These are phyloP conservation scores for Alexandromys fortis DNA, from an alignment of 2,113 vertebrate species.

Conservation along the genomic window DNA sequence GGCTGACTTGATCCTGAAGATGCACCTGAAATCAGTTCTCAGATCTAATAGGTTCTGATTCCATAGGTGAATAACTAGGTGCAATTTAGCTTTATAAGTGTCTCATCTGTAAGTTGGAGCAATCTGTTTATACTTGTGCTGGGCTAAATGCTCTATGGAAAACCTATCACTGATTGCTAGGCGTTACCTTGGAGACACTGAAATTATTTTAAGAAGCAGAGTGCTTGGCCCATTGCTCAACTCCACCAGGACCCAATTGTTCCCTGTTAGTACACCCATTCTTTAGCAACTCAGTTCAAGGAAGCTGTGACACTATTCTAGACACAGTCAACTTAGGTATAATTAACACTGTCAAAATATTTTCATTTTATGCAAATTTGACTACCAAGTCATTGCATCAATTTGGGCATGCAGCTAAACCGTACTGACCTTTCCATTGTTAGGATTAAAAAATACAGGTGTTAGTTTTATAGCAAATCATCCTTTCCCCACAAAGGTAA, in stretches of 20 bases:
- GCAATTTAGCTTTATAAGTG: slow-evolving; percentile 45
- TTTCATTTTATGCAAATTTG: slow-evolving; percentile 52
- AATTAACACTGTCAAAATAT: slow-evolving; percentile 24
- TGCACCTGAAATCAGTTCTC: not conserved
- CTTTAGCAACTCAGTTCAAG: slow-evolving; percentile 54
- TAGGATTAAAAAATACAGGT: slow-evolving; percentile 49
- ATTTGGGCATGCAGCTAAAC: slow-evolving; percentile 2
- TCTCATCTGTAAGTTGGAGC: slow-evolving; percentile 51
- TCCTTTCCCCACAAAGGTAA: slow-evolving; percentile 4
- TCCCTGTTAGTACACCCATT: slow-evolving; percentile 58
- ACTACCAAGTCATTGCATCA: not conserved
- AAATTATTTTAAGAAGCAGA: slow-evolving; percentile 73
- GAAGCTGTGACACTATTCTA: slow-evolving; percentile 45
- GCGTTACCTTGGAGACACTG: slow-evolving; percentile 72
- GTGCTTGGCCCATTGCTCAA: slow-evolving; percentile 57
- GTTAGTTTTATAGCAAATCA: slow-evolving; percentile 35
- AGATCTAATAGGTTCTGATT: slow-evolving; percentile 42
- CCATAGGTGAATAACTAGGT: slow-evolving; percentile 15
- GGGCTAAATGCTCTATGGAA: slow-evolving; percentile 74
- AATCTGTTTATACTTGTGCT: slow-evolving; percentile 65
- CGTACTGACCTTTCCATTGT: not conserved
- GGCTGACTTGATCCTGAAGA: not conserved
- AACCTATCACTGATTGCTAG: slow-evolving; percentile 76
- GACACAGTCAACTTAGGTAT: slow-evolving; percentile 38
- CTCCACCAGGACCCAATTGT: slow-evolving; percentile 72